Percentiles rank a stretch among this genome's conserved stretches.
Evolutionary conservation across 2,113 vertebrate genomes (phyloP).

Genomic region (Microcebus ravelobensis): DNA sequence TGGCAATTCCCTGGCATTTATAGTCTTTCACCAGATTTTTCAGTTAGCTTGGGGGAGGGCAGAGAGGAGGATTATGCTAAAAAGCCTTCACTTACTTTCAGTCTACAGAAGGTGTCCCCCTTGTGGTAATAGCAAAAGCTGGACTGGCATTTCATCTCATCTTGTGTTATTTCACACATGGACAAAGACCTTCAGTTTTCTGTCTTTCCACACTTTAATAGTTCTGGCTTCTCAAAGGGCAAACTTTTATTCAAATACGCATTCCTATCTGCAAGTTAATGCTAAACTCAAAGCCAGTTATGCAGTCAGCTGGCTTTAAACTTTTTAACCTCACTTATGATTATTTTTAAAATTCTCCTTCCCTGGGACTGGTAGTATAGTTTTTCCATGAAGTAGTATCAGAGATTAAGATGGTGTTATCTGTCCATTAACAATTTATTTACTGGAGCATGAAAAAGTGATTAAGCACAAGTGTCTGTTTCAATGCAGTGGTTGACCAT

Average conservation of each 20-base stretch:
- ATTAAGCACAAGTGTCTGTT: conserved; percentile 43
- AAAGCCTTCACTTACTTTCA: background rate
- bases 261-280: conserved; percentile 64
- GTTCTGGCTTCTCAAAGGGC: conserved; percentile 30
- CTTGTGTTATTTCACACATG: background rate
- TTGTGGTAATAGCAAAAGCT: conserved; percentile 54
- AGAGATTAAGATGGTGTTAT: conserved; percentile 66
- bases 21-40: background rate
- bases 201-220: background rate
- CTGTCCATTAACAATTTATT: conserved; percentile 58
- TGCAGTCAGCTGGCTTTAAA: conserved; percentile 56
- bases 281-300: conserved; percentile 50
- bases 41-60: background rate
- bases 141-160: background rate
- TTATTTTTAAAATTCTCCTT: conserved; percentile 8
- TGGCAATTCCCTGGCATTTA: background rate
- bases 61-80: background rate
- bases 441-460: conserved; percentile 63
- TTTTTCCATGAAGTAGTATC: conserved; percentile 66
- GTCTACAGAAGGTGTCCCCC: conserved; percentile 67
- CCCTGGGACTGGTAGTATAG: background rate
- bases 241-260: background rate
- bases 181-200: conserved; percentile 21
- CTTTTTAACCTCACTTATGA: conserved; percentile 37
- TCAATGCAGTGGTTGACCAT: background rate